phyloP scores from a whole-genome alignment of 2,888 invertebrate species.

The Xestobium rufovillosum region DNA sequence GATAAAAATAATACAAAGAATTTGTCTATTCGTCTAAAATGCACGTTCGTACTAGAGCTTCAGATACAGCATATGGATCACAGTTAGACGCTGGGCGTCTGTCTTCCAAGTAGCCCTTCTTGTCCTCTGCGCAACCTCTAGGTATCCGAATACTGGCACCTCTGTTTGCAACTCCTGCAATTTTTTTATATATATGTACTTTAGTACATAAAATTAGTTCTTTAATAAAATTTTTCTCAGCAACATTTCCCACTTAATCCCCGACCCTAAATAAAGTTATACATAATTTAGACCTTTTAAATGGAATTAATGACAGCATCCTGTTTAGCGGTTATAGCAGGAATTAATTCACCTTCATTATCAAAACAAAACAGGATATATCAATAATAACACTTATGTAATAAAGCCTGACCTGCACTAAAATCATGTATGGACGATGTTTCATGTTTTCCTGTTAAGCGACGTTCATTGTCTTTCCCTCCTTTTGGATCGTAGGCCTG shows the following conservation, averaged over 20 bases:
- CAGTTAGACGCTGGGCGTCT: constrained; percentile 88
- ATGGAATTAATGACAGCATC: too few relatives aligned
- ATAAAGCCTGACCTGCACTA: constrained; percentile 74
- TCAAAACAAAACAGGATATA: too few relatives aligned
- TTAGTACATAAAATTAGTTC: too few relatives aligned
- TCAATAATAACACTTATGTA: too few relatives aligned
- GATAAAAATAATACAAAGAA: too few relatives aligned
- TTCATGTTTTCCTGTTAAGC: constrained; percentile 91
- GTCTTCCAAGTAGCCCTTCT: constrained; percentile 94
- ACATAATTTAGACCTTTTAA: too few relatives aligned
- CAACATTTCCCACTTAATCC: too few relatives aligned
- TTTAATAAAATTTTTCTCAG: too few relatives aligned
- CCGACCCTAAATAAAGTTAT: too few relatives aligned
- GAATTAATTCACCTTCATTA: too few relatives aligned
- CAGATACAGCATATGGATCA: constrained; percentile 81
- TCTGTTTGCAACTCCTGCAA: constrained; percentile 83
- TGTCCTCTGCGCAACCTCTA: constrained; percentile 80
- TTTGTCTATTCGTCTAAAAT: constrained; percentile 73
- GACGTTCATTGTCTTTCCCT: constrained; percentile 93
- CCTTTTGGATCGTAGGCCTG: constrained; percentile 93
- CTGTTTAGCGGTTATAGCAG: too few relatives aligned
- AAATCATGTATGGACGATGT: constrained; percentile 97
- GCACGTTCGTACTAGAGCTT: constrained; percentile 80
- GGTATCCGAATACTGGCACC: constrained; percentile 94
- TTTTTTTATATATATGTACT: too few relatives aligned